A percentile compares a stretch with the other conserved stretches of the same genome.
phyloP scores from a whole-genome alignment of 2,797 vertebrate genomes.

The Ciconia nigra region DNA sequence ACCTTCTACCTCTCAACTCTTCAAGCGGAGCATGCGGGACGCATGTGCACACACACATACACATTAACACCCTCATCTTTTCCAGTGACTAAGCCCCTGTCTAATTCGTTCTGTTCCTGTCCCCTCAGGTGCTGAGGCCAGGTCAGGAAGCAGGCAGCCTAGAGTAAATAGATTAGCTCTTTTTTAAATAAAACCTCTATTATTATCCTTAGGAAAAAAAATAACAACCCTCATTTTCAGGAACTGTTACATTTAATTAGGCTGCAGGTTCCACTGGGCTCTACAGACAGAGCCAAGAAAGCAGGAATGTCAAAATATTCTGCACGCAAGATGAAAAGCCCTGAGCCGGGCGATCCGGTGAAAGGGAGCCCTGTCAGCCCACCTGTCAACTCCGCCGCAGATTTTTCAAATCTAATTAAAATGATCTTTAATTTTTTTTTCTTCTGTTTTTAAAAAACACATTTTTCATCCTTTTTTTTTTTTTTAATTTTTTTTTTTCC shows the following conservation, averaged over 20 bases:
- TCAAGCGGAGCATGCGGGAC: background rate
- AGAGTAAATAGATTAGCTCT: constrained; percentile 71
- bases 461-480: background rate
- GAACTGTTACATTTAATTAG: constrained; percentile 71
- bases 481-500: background rate
- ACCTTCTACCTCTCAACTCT: constrained; percentile 14
- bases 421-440: constrained; percentile 35
- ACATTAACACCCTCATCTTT: constrained; percentile 44
- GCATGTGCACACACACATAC: background rate
- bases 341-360: background rate
- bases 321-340: constrained; percentile 22
- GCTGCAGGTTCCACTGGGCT: constrained; percentile 64
- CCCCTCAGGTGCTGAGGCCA: constrained; percentile 71
- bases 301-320: constrained; percentile 68
- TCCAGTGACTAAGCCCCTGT: constrained; percentile 56
- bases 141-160: constrained; percentile 73
- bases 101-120: constrained; percentile 61
- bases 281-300: constrained; percentile 52
- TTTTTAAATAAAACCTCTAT: constrained; percentile 64
- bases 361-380: constrained; percentile 62
- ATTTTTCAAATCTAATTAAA: constrained; percentile 71
- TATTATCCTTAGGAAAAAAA: constrained; percentile 65
- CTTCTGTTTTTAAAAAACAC: background rate
- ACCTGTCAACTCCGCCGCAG: background rate
- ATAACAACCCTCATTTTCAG: constrained; percentile 63